A percentile compares a stretch with the other conserved stretches of the same genome.
Evolutionary conservation across 2,797 vertebrate genomes (phyloP).

Genomic region (Paedocypris micromegethes): DNA sequence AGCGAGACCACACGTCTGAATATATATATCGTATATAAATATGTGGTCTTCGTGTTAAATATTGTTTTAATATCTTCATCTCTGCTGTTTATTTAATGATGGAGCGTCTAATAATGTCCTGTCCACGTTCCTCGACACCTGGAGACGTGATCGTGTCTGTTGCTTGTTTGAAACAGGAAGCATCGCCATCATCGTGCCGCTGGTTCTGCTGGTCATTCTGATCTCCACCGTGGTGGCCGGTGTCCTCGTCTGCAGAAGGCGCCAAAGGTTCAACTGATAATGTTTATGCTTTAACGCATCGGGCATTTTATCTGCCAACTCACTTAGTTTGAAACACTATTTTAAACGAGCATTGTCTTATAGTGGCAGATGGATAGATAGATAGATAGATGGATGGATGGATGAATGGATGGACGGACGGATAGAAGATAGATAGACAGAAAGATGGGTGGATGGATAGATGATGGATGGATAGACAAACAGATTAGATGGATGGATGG

Average conservation of each 20-base stretch:
- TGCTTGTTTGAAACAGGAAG: conserved; percentile 74
- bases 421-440: too few relatives aligned
- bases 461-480: too few relatives aligned
- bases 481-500: too few relatives aligned
- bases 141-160: conserved; percentile 20
- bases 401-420: too few relatives aligned
- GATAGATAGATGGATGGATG: background rate
- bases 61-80: conserved; percentile 33
- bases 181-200: conserved; percentile 95
- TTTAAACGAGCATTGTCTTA: background rate
- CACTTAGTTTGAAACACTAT: too few relatives aligned
- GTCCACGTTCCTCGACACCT: conserved; percentile 32
- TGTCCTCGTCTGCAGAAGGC: conserved; percentile 90
- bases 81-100: conserved; percentile 36
- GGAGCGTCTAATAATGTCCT: conserved; percentile 36
- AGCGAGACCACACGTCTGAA: conserved; percentile 27
- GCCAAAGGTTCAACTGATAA: too few relatives aligned
- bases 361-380: background rate
- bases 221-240: conserved; percentile 90
- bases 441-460: too few relatives aligned
- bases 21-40: conserved; percentile 17
- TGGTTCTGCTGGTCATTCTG: conserved; percentile 90
- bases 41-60: conserved; percentile 29
- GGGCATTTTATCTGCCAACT: too few relatives aligned
- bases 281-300: too few relatives aligned